Evolutionary conservation across 2,888 invertebrate genomes (phyloP).

Genomic region (Ichneumoninae sp.): DNA sequence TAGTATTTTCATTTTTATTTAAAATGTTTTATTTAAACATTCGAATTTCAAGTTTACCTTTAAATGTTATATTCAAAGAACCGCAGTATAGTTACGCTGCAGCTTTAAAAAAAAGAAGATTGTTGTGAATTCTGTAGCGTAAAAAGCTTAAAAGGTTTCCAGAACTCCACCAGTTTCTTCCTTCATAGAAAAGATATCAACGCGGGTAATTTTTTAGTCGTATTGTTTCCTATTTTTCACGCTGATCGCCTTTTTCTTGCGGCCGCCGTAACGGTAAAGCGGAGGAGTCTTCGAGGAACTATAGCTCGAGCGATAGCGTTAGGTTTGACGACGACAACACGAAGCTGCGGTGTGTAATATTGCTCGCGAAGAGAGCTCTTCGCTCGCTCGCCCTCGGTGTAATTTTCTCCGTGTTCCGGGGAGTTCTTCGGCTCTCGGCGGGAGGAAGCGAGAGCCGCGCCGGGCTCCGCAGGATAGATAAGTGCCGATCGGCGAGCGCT

Average conservation of each 20-base stretch:
- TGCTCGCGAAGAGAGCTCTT: not conserved
- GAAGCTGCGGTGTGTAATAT: conserved; percentile 45
- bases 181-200: conserved; percentile 49
- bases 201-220: conserved; percentile 22
- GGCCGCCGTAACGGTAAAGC: conserved; percentile 9
- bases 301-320: conserved; percentile 18
- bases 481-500: conserved; percentile 57
- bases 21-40: no score
- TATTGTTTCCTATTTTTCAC: conserved; percentile 9
- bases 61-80: not conserved
- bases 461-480: conserved; percentile 58
- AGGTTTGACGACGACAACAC: conserved; percentile 55
- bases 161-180: conserved; percentile 16
- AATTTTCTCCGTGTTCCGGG: conserved; percentile 49
- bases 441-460: conserved; percentile 35
- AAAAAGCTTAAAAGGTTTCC: not conserved
- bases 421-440: conserved; percentile 11
- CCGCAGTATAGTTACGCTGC: not conserved
- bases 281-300: conserved; percentile 28
- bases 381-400: conserved; percentile 8
- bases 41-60: not conserved
- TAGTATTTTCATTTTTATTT: not conserved
- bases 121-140: not conserved
- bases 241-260: conserved; percentile 26
- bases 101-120: not conserved